These are phyloP conservation scores for Hystrix cristata DNA, from an alignment of 2,113 vertebrate genomes.

Conservation along the genomic window DNA sequence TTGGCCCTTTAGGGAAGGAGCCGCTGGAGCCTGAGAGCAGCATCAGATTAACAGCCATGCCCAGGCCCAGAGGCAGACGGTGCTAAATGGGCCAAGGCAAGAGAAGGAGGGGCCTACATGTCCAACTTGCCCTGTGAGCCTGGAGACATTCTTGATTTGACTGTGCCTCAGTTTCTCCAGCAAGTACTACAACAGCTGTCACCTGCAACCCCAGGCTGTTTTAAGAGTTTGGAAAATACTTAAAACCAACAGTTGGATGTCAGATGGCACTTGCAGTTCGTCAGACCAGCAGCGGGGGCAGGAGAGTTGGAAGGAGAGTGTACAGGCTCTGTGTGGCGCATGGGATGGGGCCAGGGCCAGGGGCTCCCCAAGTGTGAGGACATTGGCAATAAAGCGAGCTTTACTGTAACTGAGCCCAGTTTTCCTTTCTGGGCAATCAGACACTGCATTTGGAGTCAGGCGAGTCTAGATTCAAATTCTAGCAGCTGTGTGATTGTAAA, in stretches of 20 bases:
- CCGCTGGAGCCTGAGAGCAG: background rate
- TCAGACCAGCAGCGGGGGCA: background rate
- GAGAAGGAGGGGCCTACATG: background rate
- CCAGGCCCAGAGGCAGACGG: background rate
- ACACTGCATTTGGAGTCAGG: background rate
- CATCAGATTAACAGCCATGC: background rate
- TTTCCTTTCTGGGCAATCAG: background rate
- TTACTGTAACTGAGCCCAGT: background rate
- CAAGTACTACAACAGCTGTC: background rate
- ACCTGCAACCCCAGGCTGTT: background rate
- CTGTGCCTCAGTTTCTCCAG: background rate
- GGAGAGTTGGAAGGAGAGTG: background rate
- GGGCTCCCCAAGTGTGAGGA: background rate
- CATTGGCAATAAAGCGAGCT: background rate
- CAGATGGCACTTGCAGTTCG: background rate
- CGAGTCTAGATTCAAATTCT: background rate
- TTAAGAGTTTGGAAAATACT: background rate
- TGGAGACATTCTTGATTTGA: background rate
- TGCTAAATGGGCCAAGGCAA: background rate
- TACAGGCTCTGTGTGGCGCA: background rate
- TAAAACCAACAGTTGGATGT: background rate
- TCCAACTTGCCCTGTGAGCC: background rate
- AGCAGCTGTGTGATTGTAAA: background rate
- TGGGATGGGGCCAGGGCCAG: rapidly evolving
- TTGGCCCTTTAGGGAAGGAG: background rate